Evolutionary conservation across 2,888 invertebrate species (phyloP).

Genomic region (Sarcophaga rosellei): DNA sequence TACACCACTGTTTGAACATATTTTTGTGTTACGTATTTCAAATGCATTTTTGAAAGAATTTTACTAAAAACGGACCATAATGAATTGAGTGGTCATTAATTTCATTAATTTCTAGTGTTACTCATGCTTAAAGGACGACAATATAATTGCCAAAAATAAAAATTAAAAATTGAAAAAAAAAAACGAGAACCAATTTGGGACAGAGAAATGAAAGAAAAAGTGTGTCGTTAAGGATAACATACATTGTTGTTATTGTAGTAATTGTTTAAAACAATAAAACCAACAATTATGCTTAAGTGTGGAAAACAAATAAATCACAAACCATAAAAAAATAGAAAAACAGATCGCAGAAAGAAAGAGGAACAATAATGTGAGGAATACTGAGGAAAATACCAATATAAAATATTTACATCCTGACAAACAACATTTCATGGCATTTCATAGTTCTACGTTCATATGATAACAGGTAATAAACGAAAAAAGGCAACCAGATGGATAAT

Average conservation of each 20-base stretch:
- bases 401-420: slow-evolving; percentile 42
- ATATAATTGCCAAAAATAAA: slow-evolving; percentile 27
- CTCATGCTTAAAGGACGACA: slow-evolving; percentile 23
- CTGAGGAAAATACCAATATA: slow-evolving; percentile 12
- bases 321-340: slow-evolving; percentile 14
- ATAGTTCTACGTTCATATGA: neutral
- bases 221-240: slow-evolving; percentile 30
- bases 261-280: slow-evolving; percentile 6
- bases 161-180: slow-evolving; percentile 31
- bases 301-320: slow-evolving; percentile 54
- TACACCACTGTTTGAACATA: no score
- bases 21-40: no score
- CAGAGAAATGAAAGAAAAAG: slow-evolving; percentile 8
- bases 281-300: slow-evolving; percentile 38
- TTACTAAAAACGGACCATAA: slow-evolving; percentile 17
- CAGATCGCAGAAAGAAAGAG: neutral
- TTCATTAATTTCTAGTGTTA: slow-evolving; percentile 33
- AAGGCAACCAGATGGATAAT: neutral
- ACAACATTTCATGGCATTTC: slow-evolving; percentile 4
- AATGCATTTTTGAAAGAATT: slow-evolving; percentile 29
- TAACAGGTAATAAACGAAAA: slow-evolving; percentile 29
- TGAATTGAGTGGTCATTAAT: slow-evolving; percentile 31
- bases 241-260: neutral
- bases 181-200: neutral
- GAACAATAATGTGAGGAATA: neutral